Conservation (phyloP, 2,888 invertebrate genomes). For the Torymus aiolomorphi region DNA sequence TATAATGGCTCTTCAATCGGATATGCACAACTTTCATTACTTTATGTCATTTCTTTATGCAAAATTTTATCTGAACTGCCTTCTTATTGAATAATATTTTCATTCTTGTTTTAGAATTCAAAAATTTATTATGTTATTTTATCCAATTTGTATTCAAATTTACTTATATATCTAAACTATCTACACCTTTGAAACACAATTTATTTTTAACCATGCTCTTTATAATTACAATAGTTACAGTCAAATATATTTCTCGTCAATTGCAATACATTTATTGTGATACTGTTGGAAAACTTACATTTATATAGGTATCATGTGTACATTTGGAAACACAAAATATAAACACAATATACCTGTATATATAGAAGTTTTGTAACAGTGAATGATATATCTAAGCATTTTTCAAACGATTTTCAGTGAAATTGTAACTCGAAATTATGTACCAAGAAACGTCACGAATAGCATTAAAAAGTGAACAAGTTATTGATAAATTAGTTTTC, state of each 20-base stretch:
- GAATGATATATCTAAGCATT: no score
- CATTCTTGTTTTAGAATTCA: background rate
- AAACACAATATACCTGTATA: no score
- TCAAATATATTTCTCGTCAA: background rate
- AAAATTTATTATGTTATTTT: constrained; percentile 19
- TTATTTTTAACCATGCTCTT: background rate
- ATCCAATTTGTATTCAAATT: no score
- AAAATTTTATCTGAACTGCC: background rate
- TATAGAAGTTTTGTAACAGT: no score
- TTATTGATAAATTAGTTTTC: no score
- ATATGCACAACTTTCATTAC: constrained; percentile 49
- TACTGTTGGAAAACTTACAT: background rate
- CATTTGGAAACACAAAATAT: no score
- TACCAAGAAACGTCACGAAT: no score
- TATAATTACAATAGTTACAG: background rate
- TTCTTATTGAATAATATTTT: constrained; percentile 3
- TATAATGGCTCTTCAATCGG: constrained; percentile 37
- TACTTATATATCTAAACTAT: no score
- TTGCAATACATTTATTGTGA: background rate
- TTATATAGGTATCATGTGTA: background rate
- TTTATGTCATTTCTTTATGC: constrained; percentile 10
- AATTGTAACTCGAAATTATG: no score
- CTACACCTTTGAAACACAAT: background rate
- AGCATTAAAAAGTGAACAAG: no score
- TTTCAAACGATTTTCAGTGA: no score